These are phyloP conservation scores for Mobula birostris DNA, from an alignment of 2,113 vertebrate species.

Conservation along the genomic window DNA sequence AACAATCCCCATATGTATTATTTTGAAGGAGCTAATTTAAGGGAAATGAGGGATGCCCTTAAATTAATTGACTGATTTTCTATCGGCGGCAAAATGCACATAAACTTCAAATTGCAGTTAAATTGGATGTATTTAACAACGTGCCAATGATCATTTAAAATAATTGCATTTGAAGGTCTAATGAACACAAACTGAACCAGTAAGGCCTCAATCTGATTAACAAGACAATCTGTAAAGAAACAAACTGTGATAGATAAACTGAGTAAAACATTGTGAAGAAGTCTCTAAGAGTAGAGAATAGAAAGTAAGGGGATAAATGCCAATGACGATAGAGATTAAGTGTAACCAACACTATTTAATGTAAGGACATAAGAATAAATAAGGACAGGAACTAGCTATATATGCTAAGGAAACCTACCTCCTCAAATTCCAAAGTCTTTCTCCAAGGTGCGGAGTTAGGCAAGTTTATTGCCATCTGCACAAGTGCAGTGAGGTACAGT, in stretches of 20 bases:
- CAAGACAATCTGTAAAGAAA: neutral
- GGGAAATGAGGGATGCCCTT: neutral
- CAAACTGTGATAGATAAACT: neutral
- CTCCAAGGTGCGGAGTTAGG: no score
- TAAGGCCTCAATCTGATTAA: neutral
- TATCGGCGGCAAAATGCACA: neutral
- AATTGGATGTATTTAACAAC: neutral
- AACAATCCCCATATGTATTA: neutral
- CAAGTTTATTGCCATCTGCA: no score
- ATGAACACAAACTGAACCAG: neutral
- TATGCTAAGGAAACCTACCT: no score
- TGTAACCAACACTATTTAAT: neutral
- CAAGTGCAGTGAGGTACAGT: no score
- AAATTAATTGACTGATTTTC: conserved; percentile 10
- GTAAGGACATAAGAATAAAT: no score
- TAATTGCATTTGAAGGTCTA: neutral
- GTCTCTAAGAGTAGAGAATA: neutral
- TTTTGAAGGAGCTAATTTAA: neutral
- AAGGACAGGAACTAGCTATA: no score
- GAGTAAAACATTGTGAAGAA: neutral
- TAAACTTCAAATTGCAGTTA: neutral
- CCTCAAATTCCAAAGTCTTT: no score
- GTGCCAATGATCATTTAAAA: neutral
- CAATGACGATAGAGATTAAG: neutral
- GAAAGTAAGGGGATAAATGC: neutral